Conservation (phyloP, 2,888 invertebrate species). For the Campoletis raptor region DNA sequence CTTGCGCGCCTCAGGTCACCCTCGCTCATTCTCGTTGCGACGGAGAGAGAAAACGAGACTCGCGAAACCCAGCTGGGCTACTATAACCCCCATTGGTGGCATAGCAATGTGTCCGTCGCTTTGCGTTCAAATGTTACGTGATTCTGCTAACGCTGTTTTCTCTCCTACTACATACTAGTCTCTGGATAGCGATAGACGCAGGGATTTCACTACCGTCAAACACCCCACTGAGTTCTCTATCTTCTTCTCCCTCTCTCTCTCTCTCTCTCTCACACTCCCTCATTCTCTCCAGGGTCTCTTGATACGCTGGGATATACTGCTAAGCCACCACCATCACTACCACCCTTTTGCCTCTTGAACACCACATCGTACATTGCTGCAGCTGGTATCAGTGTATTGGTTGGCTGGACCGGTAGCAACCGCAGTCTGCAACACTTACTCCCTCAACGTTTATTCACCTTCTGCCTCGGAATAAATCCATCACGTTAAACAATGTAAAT, state of each 20-base stretch:
- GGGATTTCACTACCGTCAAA: slow-evolving; percentile 34
- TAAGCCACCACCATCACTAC: slow-evolving; percentile 18
- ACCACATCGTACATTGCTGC: slow-evolving; percentile 20
- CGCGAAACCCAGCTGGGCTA: slow-evolving; percentile 68
- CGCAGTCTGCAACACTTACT: slow-evolving; percentile 29
- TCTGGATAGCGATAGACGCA: slow-evolving; percentile 1
- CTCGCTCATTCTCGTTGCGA: slow-evolving; percentile 74
- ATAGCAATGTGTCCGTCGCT: slow-evolving; percentile 64
- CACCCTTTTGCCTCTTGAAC: slow-evolving; percentile 16
- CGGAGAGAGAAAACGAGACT: slow-evolving; percentile 31
- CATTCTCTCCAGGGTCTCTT: slow-evolving; percentile 16
- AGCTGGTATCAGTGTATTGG: slow-evolving; percentile 66
- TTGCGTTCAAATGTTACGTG: slow-evolving; percentile 52
- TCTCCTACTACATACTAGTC: slow-evolving; percentile 29
- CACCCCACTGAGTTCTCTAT: not conserved
- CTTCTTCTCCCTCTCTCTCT: not conserved
- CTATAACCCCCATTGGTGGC: slow-evolving; percentile 74
- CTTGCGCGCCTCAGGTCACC: slow-evolving; percentile 77
- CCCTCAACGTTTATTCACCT: slow-evolving; percentile 31
- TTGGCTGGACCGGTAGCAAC: slow-evolving; percentile 47
- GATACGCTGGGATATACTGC: slow-evolving; percentile 1
- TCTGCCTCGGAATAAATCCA: slow-evolving; percentile 82
- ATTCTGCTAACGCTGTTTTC: slow-evolving; percentile 58
- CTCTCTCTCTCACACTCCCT: not conserved
- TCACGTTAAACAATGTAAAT: slow-evolving; percentile 84